These are phyloP conservation scores for Acanthopleura granulata DNA, from an alignment of 2,888 invertebrate species.

Conservation along the genomic window DNA sequence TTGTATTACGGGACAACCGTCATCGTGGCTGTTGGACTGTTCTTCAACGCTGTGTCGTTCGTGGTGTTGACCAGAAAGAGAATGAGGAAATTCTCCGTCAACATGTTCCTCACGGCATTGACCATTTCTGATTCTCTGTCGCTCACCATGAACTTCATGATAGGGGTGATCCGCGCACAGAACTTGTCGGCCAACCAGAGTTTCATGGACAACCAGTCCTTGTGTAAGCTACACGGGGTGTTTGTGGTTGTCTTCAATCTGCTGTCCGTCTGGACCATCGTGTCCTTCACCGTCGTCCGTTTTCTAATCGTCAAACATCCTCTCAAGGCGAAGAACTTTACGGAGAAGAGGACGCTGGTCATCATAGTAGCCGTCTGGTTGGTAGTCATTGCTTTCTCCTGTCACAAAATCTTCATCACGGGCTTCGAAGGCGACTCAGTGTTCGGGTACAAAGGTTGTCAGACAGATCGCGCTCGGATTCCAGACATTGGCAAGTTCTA, in stretches of 20 bases:
- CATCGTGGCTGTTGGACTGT: conserved; percentile 39
- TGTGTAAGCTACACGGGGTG: conserved; percentile 50
- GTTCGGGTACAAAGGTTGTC: conserved; percentile 52
- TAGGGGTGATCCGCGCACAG: conserved; percentile 48
- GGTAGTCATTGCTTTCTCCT: conserved; percentile 38
- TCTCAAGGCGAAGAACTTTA: conserved; percentile 40
- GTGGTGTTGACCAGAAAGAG: conserved; percentile 39
- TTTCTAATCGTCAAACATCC: conserved; percentile 49
- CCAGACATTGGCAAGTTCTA: conserved; percentile 48
- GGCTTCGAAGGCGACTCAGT: conserved; percentile 55
- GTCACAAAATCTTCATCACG: conserved; percentile 50
- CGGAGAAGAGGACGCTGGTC: conserved; percentile 37
- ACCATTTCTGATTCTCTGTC: conserved; percentile 43
- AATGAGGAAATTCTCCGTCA: conserved; percentile 43
- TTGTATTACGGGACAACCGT: conserved; percentile 45
- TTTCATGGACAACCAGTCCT: conserved; percentile 40
- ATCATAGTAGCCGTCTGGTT: conserved; percentile 34
- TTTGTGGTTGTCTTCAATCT: conserved; percentile 52
- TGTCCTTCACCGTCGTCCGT: conserved; percentile 43
- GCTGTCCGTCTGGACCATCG: conserved; percentile 32
- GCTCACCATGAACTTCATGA: conserved; percentile 50
- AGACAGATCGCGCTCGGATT: conserved; percentile 42
- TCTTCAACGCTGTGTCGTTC: conserved; percentile 41
- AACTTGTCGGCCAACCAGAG: conserved; percentile 41
- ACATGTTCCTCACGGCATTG: conserved; percentile 44